phyloP scores from a whole-genome alignment of 1,140 invertebrate genomes.

The Aphelenchoides avenae region DNA sequence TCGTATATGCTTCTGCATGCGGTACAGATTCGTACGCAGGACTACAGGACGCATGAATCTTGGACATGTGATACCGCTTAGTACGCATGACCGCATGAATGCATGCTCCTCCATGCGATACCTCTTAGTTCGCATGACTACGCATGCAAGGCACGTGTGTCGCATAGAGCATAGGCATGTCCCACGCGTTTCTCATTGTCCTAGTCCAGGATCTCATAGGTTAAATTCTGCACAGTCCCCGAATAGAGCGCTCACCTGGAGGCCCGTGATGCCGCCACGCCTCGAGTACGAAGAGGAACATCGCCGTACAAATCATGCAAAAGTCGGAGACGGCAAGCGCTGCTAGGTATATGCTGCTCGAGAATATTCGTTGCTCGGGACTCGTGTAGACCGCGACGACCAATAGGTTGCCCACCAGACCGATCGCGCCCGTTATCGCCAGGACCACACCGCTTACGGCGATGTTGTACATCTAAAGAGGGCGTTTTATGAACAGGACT shows the following conservation, averaged over 20 bases:
- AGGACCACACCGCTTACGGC: constrained; percentile 52
- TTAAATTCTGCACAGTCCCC: not conserved
- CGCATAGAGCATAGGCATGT: no score
- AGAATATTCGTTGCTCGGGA: constrained; percentile 43
- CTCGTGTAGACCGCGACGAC: constrained; percentile 53
- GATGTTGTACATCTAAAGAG: constrained; percentile 55
- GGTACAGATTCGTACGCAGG: no score
- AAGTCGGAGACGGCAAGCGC: constrained; percentile 55
- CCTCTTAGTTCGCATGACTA: no score
- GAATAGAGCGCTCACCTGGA: constrained; percentile 28
- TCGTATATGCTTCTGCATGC: no score
- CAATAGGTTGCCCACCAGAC: constrained; percentile 50
- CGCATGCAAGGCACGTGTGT: no score
- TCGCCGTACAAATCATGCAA: constrained; percentile 56
- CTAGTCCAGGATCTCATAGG: not conserved
- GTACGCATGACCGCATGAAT: no score
- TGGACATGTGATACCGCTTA: no score
- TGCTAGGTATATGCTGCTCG: constrained; percentile 51
- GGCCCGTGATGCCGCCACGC: constrained; percentile 58
- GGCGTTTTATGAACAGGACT: not conserved
- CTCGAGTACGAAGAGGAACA: constrained; percentile 58
- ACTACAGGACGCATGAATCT: no score
- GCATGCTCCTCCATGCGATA: no score
- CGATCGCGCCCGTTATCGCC: constrained; percentile 53
- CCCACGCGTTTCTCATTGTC: no score